Conservation (phyloP, 2,888 invertebrate genomes). For the Ormyrus pomaceus region DNA sequence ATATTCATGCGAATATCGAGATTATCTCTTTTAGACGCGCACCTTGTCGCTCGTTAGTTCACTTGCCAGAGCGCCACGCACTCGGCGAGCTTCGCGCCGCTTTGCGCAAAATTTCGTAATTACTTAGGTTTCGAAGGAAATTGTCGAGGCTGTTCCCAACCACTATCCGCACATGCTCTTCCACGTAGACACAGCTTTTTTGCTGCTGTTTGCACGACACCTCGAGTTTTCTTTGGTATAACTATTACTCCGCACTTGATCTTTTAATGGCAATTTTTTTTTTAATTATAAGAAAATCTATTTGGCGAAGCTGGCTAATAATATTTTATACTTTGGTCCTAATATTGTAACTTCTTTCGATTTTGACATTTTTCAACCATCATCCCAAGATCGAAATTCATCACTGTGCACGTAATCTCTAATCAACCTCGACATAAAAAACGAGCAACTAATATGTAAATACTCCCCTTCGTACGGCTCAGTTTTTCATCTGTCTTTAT, state of each 20-base stretch:
- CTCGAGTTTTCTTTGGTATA: neutral
- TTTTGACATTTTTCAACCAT: no score
- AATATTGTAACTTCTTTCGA: no score
- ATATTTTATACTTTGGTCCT: no score
- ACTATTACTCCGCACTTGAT: no score
- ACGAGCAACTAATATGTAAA: neutral
- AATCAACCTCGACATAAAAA: conserved; percentile 35
- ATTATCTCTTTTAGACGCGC: conserved; percentile 53
- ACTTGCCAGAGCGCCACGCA: neutral
- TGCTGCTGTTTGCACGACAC: neutral
- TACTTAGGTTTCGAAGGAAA: conserved; percentile 54
- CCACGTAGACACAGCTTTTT: neutral
- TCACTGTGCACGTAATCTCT: conserved; percentile 12
- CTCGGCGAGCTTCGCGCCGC: neutral
- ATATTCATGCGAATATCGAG: conserved; percentile 62
- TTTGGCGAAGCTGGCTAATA: no score
- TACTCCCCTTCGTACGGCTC: conserved; percentile 19
- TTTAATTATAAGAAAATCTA: no score
- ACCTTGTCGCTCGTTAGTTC: conserved; percentile 3
- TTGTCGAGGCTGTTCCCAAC: conserved; percentile 38
- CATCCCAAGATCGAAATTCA: no score
- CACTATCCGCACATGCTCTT: neutral
- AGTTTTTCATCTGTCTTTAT: neutral
- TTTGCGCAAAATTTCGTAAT: conserved; percentile 51
- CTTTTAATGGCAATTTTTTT: no score